Conservation (phyloP, 2,888 invertebrate genomes). For the Cerceris ruficornis region DNA sequence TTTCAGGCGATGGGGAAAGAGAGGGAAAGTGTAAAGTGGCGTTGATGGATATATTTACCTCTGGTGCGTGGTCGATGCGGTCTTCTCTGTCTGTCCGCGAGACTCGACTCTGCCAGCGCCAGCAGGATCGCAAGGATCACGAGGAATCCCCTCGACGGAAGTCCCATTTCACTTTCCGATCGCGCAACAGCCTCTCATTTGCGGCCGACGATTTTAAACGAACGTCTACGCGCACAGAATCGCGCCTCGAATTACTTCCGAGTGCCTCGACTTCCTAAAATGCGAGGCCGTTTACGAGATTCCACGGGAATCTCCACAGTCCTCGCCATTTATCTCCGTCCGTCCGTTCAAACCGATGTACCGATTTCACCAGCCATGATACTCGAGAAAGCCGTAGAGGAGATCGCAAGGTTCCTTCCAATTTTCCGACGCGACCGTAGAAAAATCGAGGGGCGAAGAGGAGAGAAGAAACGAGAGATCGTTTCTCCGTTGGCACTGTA, state of each 20-base stretch:
- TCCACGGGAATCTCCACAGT: neutral
- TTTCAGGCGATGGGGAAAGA: no score
- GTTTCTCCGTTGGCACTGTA: neutral
- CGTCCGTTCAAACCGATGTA: no score
- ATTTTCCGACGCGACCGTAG: neutral
- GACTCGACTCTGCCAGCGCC: conserved; percentile 48
- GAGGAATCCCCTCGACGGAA: conserved; percentile 56
- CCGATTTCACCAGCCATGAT: no score
- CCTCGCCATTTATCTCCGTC: no score
- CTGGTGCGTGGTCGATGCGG: conserved; percentile 50
- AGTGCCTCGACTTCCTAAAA: no score
- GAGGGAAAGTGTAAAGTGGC: neutral
- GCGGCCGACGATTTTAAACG: conserved; percentile 15
- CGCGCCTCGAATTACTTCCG: neutral
- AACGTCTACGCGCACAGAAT: conserved; percentile 8
- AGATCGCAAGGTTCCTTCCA: neutral
- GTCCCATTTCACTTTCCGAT: conserved; percentile 64
- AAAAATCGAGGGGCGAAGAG: neutral
- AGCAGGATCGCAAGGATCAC: conserved; percentile 62
- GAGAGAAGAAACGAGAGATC: neutral
- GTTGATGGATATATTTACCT: conserved; percentile 62
- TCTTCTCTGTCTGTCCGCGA: conserved; percentile 58
- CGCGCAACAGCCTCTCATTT: conserved; percentile 59
- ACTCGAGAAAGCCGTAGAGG: neutral
- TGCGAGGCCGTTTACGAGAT: neutral